phyloP scores from a whole-genome alignment of 1,140 invertebrate species.

The Oppia nitens region DNA sequence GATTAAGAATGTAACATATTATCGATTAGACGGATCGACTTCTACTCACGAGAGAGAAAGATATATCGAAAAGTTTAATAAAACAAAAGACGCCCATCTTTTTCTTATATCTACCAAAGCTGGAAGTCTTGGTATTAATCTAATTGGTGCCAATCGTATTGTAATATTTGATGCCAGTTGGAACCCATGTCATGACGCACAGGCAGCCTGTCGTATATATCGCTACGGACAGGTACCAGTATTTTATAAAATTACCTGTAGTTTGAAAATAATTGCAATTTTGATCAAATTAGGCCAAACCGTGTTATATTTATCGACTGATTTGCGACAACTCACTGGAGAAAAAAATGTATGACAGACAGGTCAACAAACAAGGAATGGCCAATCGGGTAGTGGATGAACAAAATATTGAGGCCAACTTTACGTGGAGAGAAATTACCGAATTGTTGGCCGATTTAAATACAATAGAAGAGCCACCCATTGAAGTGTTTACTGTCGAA shows the following conservation, averaged over 20 bases:
- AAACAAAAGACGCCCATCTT: conserved; percentile 76
- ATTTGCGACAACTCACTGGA: conserved; percentile 94
- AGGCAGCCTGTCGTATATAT: conserved; percentile 93
- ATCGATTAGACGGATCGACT: conserved; percentile 86
- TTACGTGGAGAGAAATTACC: conserved; percentile 84
- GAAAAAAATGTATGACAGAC: conserved; percentile 92
- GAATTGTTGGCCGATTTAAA: conserved; percentile 83
- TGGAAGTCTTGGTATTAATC: conserved; percentile 68
- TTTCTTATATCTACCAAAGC: conserved; percentile 87
- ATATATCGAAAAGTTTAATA: conserved; percentile 92
- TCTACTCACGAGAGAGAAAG: conserved; percentile 82
- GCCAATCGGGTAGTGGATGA: conserved; percentile 88
- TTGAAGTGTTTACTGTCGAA: conserved; percentile 45
- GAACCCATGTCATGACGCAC: conserved; percentile 99
- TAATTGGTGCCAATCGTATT: conserved; percentile 83
- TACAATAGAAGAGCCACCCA: conserved; percentile 40
- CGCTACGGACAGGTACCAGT: conserved; percentile 66
- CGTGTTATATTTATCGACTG: conserved; percentile 85
- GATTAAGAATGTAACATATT: conserved; percentile 74
- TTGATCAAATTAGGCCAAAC: conserved; percentile 36
- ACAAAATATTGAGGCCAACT: conserved; percentile 85
- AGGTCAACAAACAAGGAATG: conserved; percentile 75
- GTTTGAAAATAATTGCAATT: background rate
- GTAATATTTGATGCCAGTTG: conserved; percentile 96
- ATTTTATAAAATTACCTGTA: background rate